Percentiles rank a stretch among this genome's conserved stretches.
phyloP scores from a whole-genome alignment of 2,797 vertebrate genomes.

The Leptodactylus fallax region DNA sequence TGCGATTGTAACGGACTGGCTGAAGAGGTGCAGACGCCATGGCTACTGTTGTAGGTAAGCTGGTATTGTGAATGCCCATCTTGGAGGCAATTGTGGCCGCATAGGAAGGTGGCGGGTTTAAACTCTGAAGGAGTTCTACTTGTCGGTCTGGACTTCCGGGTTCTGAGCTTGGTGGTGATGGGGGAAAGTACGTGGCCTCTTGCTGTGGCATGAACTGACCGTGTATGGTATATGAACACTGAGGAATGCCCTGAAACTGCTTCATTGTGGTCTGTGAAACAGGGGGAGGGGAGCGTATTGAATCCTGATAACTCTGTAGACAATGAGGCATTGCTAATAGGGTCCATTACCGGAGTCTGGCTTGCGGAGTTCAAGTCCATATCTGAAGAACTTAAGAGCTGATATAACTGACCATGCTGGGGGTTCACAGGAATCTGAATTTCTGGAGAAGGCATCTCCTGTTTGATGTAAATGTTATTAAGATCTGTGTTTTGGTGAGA shows the following conservation, averaged over 20 bases:
- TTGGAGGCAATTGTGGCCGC: constrained; percentile 94
- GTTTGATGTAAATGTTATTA: constrained; percentile 88
- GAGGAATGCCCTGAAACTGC: constrained; percentile 76
- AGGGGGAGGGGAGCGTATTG: constrained; percentile 78
- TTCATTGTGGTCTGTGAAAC: constrained; percentile 80
- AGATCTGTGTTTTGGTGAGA: constrained; percentile 79
- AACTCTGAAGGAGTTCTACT: constrained; percentile 89
- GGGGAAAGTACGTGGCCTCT: constrained; percentile 88
- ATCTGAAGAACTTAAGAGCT: constrained; percentile 91
- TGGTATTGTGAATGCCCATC: constrained; percentile 82
- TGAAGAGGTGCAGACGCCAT: constrained; percentile 79
- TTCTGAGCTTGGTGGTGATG: constrained; percentile 94
- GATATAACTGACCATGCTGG: constrained; percentile 90
- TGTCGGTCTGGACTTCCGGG: constrained; percentile 92
- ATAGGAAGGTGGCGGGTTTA: constrained; percentile 92
- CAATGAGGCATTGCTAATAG: constrained; percentile 80
- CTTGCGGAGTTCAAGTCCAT: constrained; percentile 84
- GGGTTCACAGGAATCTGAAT: constrained; percentile 79
- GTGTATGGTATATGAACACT: constrained; percentile 79
- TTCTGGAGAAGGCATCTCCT: constrained; percentile 91
- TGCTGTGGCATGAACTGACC: constrained; percentile 80
- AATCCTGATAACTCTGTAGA: constrained; percentile 80
- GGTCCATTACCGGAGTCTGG: constrained; percentile 82
- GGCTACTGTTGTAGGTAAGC: constrained; percentile 78
- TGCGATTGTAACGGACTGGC: constrained; percentile 84